Base-by-base conservation (phyloP, 2,797 vertebrate genomes). In the Lophura swinhoii region DNA sequence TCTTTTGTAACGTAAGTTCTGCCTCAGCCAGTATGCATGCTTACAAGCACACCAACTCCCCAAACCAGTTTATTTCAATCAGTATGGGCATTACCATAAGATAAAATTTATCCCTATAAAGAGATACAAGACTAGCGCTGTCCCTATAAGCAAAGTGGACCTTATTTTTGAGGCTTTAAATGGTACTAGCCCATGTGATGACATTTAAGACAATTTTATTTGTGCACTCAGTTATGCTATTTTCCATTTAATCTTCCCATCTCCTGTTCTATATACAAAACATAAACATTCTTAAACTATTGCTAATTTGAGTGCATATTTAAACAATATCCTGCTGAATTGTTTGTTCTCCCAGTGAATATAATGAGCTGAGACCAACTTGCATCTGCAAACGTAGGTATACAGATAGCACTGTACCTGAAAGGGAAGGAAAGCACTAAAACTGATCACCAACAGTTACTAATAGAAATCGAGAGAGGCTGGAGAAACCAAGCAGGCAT, bases 41-140 rank as follows among this genome's bases (percentile, higher is more conserved):
- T 86, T 43, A 55, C 88, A 84, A 71, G 82, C 91, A 84, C 70
- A 48, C 56, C 85, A 89, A 15, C 86, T 93, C 78, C 91, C 75
- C 63, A 77, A 66, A 79, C 86, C 53, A 76, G 84, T 90, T 93
- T 55, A 82, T 94, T 95, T 77, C 91, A 73, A 77, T 67, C 93
- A 75, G 76, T 46, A 58, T 2, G 11, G 86, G 51, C 87, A 66
- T 0, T 46, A 41, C 77, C 48, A 41, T 1, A 56, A 72, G 68
- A 81, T 71, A 66, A 87, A 94, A 82, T 93, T 94, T 49, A 82
- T 88, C 91, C 85, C 60, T 62, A 44, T 35, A 62, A 81, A 62
- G 73, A 92, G 76, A 77, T 31, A 53, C 14, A 66, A 20, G 66
- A 63, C 6, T 11, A 6, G 63, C 24, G 75, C 77, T 60, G 58